phyloP scores from a whole-genome alignment of 1,140 invertebrate species.

The Hetaerina americana region DNA sequence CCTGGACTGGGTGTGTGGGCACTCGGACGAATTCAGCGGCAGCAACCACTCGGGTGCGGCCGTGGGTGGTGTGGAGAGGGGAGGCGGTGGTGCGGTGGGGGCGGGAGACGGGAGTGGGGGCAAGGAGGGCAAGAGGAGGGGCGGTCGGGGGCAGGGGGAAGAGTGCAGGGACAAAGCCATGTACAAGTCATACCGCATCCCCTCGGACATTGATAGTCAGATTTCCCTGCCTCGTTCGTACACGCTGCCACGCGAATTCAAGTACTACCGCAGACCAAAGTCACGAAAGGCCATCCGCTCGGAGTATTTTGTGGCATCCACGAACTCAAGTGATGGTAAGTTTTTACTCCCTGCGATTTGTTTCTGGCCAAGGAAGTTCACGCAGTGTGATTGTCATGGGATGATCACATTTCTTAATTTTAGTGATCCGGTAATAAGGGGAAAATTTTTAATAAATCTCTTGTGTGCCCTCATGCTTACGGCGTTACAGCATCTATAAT shows the following conservation, averaged over 20 bases:
- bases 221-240: slow-evolving; percentile 69
- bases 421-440: no score
- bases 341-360: no score
- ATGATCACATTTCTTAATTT: no score
- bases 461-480: no score
- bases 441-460: no score
- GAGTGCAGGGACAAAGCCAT: slow-evolving; percentile 21
- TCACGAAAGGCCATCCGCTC: slow-evolving; percentile 36
- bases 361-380: no score
- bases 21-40: slow-evolving; percentile 17
- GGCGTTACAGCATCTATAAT: no score
- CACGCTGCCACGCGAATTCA: slow-evolving; percentile 70
- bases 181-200: slow-evolving; percentile 39
- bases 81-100: slow-evolving; percentile 9
- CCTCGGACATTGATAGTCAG: slow-evolving; percentile 60
- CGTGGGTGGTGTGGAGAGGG: slow-evolving; percentile 22
- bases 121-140: neutral
- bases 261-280: slow-evolving; percentile 53
- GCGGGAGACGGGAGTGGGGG: slow-evolving; percentile 11
- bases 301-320: slow-evolving; percentile 57
- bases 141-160: neutral
- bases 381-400: no score
- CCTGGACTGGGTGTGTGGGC: neutral
- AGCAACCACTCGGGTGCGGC: slow-evolving; percentile 18
- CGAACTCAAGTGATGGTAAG: slow-evolving; percentile 71